phyloP scores from a whole-genome alignment of 2,113 vertebrate genomes.

The Sinocyclocheilus anshuiensis region DNA sequence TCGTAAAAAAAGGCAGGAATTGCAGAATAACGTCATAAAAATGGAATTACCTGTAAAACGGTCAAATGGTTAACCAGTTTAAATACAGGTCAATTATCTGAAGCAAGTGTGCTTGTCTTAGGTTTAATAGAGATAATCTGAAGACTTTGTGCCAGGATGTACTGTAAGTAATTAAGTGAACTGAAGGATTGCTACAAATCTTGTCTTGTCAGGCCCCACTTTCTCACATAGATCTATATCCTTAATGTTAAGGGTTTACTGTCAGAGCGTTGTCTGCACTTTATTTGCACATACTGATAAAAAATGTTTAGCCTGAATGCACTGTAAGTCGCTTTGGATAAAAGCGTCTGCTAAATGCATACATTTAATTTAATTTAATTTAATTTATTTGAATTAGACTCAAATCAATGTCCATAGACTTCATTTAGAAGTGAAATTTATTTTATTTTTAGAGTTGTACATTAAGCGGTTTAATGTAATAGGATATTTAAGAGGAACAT shows the following conservation, averaged over 20 bases:
- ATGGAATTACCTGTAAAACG: background rate
- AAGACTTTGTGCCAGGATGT: slow-evolving; percentile 19
- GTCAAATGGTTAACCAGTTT: background rate
- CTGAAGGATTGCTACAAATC: slow-evolving; percentile 21
- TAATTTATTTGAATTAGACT: background rate
- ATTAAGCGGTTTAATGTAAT: no score
- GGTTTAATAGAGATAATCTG: slow-evolving; percentile 38
- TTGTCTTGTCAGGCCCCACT: slow-evolving; percentile 32
- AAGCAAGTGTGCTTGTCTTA: background rate
- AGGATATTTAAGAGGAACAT: no score
- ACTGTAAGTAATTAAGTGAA: slow-evolving; percentile 42
- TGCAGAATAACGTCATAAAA: background rate
- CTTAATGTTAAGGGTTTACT: slow-evolving; percentile 8
- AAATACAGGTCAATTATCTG: background rate
- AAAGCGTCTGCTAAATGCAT: no score
- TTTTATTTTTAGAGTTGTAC: no score
- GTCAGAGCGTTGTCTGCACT: slow-evolving; percentile 11
- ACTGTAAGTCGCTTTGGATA: no score
- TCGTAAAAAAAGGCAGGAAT: background rate
- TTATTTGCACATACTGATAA: background rate
- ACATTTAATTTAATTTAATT: no score
- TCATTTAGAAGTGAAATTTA: background rate
- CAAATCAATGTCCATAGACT: no score
- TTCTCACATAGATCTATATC: slow-evolving; percentile 41
- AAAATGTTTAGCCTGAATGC: no score